Evolutionary conservation across 2,797 vertebrate species (phyloP), one percentile per base, ranked within the genome.

Genomic region (Thaleichthys pacificus): DNA sequence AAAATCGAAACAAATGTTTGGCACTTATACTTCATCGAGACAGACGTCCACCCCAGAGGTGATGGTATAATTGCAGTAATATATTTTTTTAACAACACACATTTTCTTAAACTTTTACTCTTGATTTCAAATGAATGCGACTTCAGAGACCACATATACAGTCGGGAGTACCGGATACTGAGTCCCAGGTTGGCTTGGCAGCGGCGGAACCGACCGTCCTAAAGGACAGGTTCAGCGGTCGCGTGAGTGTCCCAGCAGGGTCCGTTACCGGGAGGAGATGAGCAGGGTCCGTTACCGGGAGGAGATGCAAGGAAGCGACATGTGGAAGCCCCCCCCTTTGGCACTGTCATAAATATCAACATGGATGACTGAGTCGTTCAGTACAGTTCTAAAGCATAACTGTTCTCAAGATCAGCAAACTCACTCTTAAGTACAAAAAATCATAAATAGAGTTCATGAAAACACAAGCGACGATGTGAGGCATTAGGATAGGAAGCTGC

Each of bases 391-490:
- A 56, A 17, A 82, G 79, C 56, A 73, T 81, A 89, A 17, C 51
- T 6, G 5, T n/a, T 56, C 4, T 56, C 1, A n/a, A 56, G 19
- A 17, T 17, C 19, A n/a, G 51, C 15, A 56, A 89, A 87, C 80
- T 85, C 86, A 89, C 85, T 90, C 86, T 47, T 71, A 78, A 84
- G 83, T 88, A 84, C 72, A 88, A 89, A 85, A 89, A 84, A 91
- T 87, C 85, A 93, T 93, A 93, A 94, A 94, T 93, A 94, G 85
- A 88, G 85, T 91, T 89, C 66, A 83, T 86, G 82, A 80, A 85
- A 84, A 84, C 79, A 77, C 77, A 89, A 71, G 66, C 24, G 58
- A 75, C 70, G 70, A 77, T 78, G 69, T 89, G 83, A 88, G 89
- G 88, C 86, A 84, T 89, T 61, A 64, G 58, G 21, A 12, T 5